Conservation (phyloP, 2,113 vertebrate genomes). For the Laticauda colubrina region DNA sequence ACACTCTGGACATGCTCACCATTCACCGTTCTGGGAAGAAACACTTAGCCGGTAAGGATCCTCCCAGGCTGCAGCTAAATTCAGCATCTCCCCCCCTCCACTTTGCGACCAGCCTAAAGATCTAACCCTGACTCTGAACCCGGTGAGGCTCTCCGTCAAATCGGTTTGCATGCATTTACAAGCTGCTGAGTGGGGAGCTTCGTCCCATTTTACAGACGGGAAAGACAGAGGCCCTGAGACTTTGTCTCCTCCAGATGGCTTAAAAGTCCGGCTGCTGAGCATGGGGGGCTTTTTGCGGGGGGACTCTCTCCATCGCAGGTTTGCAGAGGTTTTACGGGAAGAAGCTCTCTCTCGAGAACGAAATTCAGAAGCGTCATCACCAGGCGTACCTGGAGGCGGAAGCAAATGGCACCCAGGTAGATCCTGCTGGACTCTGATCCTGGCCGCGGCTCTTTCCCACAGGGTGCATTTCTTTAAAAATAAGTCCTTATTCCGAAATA, state of each 20-base stretch:
- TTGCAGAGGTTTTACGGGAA: conserved; percentile 82
- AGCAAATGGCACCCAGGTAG: conserved; percentile 68
- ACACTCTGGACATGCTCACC: conserved; percentile 83
- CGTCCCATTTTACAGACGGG: background rate
- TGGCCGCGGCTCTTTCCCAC: background rate
- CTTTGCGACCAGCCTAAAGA: background rate
- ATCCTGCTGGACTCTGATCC: background rate
- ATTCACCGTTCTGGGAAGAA: conserved; percentile 85
- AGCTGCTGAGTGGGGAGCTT: background rate
- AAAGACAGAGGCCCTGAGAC: background rate
- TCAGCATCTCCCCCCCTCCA: background rate
- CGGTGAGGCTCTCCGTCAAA: background rate
- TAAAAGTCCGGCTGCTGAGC: background rate
- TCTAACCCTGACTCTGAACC: no score
- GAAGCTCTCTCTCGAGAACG: conserved; percentile 62
- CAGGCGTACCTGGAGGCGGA: conserved; percentile 65
- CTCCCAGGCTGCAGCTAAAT: background rate
- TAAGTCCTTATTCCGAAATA: background rate
- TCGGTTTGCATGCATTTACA: background rate
- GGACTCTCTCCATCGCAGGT: conserved; percentile 35
- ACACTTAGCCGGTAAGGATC: conserved; percentile 78
- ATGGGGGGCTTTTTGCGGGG: no score
- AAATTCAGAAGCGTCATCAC: conserved; percentile 67
- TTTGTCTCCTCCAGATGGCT: background rate
- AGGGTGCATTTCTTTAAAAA: background rate